Base-by-base conservation (phyloP, 2,113 vertebrate genomes). In the Sylvia atricapilla region DNA sequence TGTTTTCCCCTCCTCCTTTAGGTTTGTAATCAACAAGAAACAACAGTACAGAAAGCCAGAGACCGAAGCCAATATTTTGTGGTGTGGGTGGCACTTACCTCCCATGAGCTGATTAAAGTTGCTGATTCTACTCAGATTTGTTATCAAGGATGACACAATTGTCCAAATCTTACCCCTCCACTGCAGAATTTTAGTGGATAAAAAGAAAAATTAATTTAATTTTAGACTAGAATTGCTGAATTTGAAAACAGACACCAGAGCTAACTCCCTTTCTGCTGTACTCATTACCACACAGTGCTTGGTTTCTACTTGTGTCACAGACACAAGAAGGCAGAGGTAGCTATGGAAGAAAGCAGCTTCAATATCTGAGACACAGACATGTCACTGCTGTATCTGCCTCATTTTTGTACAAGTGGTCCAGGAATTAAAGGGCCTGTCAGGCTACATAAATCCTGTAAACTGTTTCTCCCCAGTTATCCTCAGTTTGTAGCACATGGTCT, bases 71-170 rank as follows among this genome's bases (percentile, higher is more conserved):
- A 96, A 8, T 27, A 20, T 72, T 91, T 81, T 63, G 46, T 76
- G 37, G 10, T 85, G 92, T 63, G 75, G 92, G 93, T 75, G 94
- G 80, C 73, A 90, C 60, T 67, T 72, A 95, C 88, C 82, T 93
- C 90, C 88, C 46, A 7, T 56, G 41, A 89, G 68, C 46, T 50
- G n/a, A 89, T 50, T 64, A 37, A 35, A 87, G 55, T 3, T 73
- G 56, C 64, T 67, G 64, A 86, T 84, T 56, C 70, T 93, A 27
- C 37, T 58, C 3, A 15, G 33, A 30, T 46, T 73, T 68, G 31
- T 76, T 68, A 60, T 13, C 20, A 68, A 89, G 35, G 31, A 58
- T 41, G 56, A 58, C 30, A 68, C 12, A 72, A 15, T 1, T 89
- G 49, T 46, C 56, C 39, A 78, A 68, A 68, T 30, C 17, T 24